Evolutionary conservation across 2,113 vertebrate genomes (phyloP).

Genomic region (Microtus pennsylvanicus): DNA sequence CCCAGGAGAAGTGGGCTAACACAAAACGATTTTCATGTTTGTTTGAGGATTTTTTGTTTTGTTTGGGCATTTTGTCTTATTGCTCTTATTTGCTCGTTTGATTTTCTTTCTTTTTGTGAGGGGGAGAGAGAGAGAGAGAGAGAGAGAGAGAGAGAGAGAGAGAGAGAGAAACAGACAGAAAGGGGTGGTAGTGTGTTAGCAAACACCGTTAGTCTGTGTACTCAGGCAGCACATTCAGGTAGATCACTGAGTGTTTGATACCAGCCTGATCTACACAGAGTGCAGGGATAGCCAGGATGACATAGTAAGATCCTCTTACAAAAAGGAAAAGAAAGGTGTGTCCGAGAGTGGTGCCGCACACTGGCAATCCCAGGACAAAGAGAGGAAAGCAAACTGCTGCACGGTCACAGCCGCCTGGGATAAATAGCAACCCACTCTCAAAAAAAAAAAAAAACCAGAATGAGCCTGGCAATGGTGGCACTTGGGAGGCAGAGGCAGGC

Average conservation of each 20-base stretch:
- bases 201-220: background rate
- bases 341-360: background rate
- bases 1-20: background rate
- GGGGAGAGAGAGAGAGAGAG: rapidly evolving
- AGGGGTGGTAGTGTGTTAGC: background rate
- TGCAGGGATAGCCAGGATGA: too few relatives aligned
- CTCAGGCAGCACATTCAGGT: background rate
- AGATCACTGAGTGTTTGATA: background rate
- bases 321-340: background rate
- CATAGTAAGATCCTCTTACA: background rate
- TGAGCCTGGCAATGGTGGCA: too few relatives aligned
- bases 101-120: too few relatives aligned
- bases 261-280: background rate
- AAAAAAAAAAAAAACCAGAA: background rate
- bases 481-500: too few relatives aligned
- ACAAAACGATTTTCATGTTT: background rate
- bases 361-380: background rate
- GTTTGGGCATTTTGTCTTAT: background rate
- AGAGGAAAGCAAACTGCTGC: too few relatives aligned
- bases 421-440: background rate
- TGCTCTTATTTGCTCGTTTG: background rate
- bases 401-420: background rate
- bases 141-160: too few relatives aligned
- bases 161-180: too few relatives aligned
- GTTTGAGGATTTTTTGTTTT: background rate